A percentile compares a stretch with the other conserved stretches of the same genome.
These are phyloP conservation scores for Uria aalge DNA, from an alignment of 2,113 vertebrate species.

Conservation along the genomic window DNA sequence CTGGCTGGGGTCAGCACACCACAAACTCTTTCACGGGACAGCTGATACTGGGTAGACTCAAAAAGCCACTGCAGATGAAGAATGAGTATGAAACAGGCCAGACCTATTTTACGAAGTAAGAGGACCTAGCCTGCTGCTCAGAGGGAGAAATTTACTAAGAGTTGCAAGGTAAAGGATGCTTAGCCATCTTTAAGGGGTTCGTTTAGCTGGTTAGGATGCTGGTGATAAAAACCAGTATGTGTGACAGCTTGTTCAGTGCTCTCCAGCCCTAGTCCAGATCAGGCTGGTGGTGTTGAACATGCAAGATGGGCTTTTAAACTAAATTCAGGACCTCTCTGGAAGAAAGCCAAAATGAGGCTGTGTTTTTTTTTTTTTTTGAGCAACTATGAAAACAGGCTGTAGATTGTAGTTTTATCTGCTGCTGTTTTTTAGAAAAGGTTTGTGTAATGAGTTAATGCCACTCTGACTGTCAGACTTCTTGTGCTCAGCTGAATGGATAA, in stretches of 20 bases:
- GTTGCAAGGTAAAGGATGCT: background rate
- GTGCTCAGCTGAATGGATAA: background rate
- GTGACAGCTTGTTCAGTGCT: background rate
- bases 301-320: background rate
- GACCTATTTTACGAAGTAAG: background rate
- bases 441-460: background rate
- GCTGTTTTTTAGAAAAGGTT: background rate
- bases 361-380: background rate
- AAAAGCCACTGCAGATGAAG: background rate
- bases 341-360: too few relatives aligned
- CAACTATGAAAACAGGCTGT: background rate
- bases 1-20: background rate
- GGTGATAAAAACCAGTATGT: background rate
- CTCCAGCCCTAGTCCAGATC: background rate
- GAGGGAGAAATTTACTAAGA: background rate
- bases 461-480: background rate
- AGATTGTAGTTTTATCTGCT: background rate
- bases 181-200: background rate
- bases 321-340: background rate
- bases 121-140: background rate
- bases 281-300: background rate
- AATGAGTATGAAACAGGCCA: background rate
- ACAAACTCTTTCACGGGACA: background rate
- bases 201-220: background rate
- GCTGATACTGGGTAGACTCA: background rate